Conservation (phyloP, 1,140 invertebrate genomes). For the Olivierus martensii region DNA sequence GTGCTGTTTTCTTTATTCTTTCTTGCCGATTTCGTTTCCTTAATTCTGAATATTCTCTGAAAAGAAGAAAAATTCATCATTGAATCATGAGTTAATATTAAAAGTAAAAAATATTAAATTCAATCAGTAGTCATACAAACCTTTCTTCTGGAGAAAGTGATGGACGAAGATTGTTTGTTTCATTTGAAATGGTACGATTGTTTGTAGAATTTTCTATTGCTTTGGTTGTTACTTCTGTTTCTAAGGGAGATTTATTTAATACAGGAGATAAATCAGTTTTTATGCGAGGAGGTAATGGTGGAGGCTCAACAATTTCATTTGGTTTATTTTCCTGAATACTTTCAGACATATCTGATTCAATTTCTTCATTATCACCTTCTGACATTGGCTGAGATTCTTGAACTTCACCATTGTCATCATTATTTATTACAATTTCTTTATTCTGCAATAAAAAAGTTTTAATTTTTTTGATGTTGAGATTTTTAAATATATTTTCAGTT, state of each 20-base stretch:
- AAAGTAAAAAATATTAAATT: background rate
- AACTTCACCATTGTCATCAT: slow-evolving; percentile 5
- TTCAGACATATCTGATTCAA: too few species aligned
- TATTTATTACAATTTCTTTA: background rate
- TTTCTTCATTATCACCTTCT: too few species aligned
- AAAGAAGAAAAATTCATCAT: slow-evolving; percentile 6
- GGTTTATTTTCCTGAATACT: too few species aligned
- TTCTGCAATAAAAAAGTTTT: background rate
- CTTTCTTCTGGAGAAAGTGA: background rate
- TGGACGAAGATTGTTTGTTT: background rate
- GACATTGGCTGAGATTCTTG: background rate
- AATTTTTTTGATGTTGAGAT: background rate
- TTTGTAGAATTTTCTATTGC: background rate
- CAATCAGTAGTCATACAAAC: background rate
- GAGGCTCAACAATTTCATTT: too few species aligned
- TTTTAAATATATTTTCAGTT: too few species aligned
- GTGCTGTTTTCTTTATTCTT: slow-evolving; percentile 25
- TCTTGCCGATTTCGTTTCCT: slow-evolving; percentile 28
- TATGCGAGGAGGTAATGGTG: too few species aligned
- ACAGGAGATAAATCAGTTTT: background rate
- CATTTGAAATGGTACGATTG: background rate
- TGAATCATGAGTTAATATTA: background rate
- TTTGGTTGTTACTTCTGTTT: background rate
- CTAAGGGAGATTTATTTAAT: background rate
- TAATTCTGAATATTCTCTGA: slow-evolving; percentile 18